A percentile compares a stretch with the other conserved stretches of the same genome.
phyloP scores from a whole-genome alignment of 2,113 vertebrate species.

The Macaca mulatta region DNA sequence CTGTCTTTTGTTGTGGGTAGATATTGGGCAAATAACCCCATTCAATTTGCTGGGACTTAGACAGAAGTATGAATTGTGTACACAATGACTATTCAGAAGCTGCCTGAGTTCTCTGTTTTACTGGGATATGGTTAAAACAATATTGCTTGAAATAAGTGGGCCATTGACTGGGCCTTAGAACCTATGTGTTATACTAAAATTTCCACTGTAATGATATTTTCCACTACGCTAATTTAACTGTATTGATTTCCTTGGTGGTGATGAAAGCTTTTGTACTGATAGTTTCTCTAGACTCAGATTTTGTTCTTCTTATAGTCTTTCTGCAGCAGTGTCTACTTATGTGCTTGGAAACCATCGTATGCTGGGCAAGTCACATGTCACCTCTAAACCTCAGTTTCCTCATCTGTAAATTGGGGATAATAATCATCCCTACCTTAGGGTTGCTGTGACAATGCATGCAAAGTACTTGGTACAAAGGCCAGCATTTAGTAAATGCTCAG shows the following conservation, averaged over 20 bases:
- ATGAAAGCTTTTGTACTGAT: conserved; percentile 14
- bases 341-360: not conserved
- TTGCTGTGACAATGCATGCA: not conserved
- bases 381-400: conserved; percentile 29
- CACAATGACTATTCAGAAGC: not conserved
- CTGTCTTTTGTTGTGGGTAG: not conserved
- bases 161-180: not conserved
- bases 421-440: not conserved
- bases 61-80: conserved; percentile 5
- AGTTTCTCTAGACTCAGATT: not conserved
- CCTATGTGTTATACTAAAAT: not conserved
- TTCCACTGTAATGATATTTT: conserved; percentile 28
- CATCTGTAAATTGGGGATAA: conserved; percentile 14
- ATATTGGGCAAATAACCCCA: not conserved
- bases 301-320: not conserved
- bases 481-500: not conserved
- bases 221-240: not conserved
- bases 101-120: not conserved
- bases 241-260: not conserved
- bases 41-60: not conserved
- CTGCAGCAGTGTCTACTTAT: not conserved
- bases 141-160: conserved; percentile 21
- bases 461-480: not conserved
- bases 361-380: not conserved
- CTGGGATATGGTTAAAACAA: not conserved